These are phyloP conservation scores for Temnothorax curvispinosus DNA, from an alignment of 1,140 invertebrate genomes.

Conservation along the genomic window DNA sequence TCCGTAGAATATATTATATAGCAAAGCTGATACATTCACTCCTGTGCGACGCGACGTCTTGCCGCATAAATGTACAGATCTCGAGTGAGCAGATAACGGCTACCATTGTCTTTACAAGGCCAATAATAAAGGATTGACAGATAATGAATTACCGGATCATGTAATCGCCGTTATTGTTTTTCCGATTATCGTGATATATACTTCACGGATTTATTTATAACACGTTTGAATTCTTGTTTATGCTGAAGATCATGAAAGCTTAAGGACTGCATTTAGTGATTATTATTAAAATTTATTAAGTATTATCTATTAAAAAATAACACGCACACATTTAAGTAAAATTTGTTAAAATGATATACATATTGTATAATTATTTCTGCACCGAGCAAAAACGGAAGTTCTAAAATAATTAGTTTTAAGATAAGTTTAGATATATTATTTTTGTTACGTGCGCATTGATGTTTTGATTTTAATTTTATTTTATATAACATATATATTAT, in stretches of 20 bases:
- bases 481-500: neutral
- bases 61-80: neutral
- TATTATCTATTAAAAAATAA: no score
- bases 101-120: slow-evolving; percentile 30
- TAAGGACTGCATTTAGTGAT: neutral
- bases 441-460: neutral
- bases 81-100: slow-evolving; percentile 19
- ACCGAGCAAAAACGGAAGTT: neutral
- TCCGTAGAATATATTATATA: neutral
- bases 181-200: neutral
- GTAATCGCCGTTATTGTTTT: neutral
- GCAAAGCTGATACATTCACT: slow-evolving; percentile 33
- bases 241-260: neutral
- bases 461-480: neutral
- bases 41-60: neutral
- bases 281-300: neutral
- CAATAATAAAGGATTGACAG: neutral
- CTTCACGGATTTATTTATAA: neutral
- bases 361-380: neutral
- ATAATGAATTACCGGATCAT: neutral
- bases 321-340: no score
- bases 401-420: neutral
- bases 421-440: neutral
- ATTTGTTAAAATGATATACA: neutral
- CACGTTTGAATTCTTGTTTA: neutral